Evolutionary conservation across 2,797 vertebrate species (phyloP).

Genomic region (Thripadectes ignobilis): DNA sequence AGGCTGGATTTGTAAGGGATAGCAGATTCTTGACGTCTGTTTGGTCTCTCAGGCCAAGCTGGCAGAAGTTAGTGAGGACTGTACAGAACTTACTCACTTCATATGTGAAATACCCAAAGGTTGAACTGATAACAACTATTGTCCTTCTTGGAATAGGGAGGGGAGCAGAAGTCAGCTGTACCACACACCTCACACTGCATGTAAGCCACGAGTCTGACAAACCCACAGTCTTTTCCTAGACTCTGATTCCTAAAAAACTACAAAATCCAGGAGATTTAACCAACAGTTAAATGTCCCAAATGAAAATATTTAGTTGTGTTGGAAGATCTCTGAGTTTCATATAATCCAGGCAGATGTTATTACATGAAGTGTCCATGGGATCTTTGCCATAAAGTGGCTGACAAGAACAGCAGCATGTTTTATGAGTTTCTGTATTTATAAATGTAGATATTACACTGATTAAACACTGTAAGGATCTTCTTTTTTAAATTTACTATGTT

Average conservation of each 20-base stretch:
- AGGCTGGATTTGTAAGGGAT: neutral
- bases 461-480: neutral
- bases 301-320: neutral
- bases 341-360: neutral
- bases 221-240: neutral
- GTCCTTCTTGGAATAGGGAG: neutral
- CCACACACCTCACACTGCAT: rapidly evolving
- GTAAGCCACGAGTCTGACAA: neutral
- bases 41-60: neutral
- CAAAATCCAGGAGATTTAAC: neutral
- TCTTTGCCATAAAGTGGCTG: neutral
- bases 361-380: neutral
- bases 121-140: neutral
- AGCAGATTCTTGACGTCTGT: neutral
- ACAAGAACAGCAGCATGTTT: neutral
- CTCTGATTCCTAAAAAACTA: neutral
- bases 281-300: neutral
- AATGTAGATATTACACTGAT: neutral
- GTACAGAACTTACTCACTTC: neutral
- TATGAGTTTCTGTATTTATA: neutral
- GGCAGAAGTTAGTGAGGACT: neutral
- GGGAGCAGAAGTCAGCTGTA: neutral
- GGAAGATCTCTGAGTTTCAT: neutral
- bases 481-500: neutral
- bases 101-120: neutral